These are phyloP conservation scores for Balaeniceps rex DNA, from an alignment of 2,113 vertebrate genomes.

Conservation along the genomic window DNA sequence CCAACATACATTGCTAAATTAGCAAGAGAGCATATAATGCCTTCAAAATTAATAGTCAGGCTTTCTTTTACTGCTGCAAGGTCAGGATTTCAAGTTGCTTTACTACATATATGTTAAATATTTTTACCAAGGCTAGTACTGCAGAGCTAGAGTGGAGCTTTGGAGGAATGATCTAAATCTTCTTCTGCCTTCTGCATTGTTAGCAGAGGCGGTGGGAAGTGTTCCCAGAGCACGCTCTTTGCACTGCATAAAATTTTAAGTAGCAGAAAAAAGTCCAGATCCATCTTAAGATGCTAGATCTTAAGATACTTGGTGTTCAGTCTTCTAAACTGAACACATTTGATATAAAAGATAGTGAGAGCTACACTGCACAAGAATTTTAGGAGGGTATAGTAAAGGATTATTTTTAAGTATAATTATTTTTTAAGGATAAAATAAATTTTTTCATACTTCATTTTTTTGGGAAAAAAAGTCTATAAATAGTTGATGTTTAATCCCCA, in stretches of 20 bases:
- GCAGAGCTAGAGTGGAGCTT: not conserved
- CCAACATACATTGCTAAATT: not conserved
- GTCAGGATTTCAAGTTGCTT: not conserved
- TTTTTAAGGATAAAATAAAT: not conserved
- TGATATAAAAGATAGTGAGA: not conserved
- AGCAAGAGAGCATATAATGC: not conserved
- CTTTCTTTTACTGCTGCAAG: not conserved
- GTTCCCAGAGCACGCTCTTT: not conserved
- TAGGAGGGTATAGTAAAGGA: not conserved
- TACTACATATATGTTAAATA: not conserved
- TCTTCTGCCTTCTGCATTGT: not conserved
- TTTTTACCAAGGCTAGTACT: not conserved
- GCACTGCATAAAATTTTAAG: not conserved
- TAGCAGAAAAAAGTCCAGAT: not conserved
- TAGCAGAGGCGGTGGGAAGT: not conserved
- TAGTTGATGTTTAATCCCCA: not conserved
- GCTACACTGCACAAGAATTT: not conserved
- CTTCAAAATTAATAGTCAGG: not conserved
- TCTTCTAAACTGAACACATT: not conserved
- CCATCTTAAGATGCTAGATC: not conserved
- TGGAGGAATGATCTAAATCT: not conserved
- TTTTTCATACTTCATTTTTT: not conserved
- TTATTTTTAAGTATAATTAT: not conserved
- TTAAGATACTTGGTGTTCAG: not conserved
- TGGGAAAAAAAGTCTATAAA: not conserved